Evolutionary conservation across 2,113 vertebrate genomes (phyloP).

Genomic region (Cololabis saira): DNA sequence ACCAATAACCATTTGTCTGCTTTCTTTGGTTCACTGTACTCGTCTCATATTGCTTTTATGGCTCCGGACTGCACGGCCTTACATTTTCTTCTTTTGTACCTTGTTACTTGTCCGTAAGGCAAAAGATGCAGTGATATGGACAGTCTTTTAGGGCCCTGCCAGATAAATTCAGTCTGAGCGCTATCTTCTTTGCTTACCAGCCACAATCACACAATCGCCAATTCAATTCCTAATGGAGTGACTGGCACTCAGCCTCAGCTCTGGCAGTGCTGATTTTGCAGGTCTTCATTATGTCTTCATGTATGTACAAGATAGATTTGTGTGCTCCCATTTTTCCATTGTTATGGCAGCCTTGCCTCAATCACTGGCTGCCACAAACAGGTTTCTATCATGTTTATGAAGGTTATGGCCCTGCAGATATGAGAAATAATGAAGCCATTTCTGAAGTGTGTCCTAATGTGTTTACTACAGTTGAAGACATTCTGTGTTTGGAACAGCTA

Average conservation of each 20-base stretch:
- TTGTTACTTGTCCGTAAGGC: conserved; percentile 19
- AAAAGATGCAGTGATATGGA: conserved; percentile 11
- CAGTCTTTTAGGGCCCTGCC: conserved; percentile 36
- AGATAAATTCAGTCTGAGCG: conserved; percentile 56
- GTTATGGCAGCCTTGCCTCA: no score
- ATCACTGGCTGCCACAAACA: no score
- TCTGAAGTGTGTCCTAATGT: neutral
- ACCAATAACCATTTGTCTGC: conserved; percentile 3
- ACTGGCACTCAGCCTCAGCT: conserved; percentile 46
- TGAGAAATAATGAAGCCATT: conserved; percentile 13
- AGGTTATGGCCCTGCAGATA: neutral
- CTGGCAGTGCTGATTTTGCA: conserved; percentile 29
- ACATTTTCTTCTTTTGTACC: conserved; percentile 31
- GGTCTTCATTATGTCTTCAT: conserved; percentile 20
- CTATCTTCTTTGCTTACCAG: neutral
- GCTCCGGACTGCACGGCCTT: neutral
- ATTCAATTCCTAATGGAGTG: conserved; percentile 57
- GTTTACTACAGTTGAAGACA: no score
- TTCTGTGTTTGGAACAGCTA: no score
- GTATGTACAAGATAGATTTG: neutral
- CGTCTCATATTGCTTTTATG: conserved; percentile 17
- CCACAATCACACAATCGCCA: conserved; percentile 40
- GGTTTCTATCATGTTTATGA: no score
- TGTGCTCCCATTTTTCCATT: no score
- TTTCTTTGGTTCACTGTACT: neutral